phyloP scores from a whole-genome alignment of 1,140 invertebrate genomes.

The Agrypnia vestita region DNA sequence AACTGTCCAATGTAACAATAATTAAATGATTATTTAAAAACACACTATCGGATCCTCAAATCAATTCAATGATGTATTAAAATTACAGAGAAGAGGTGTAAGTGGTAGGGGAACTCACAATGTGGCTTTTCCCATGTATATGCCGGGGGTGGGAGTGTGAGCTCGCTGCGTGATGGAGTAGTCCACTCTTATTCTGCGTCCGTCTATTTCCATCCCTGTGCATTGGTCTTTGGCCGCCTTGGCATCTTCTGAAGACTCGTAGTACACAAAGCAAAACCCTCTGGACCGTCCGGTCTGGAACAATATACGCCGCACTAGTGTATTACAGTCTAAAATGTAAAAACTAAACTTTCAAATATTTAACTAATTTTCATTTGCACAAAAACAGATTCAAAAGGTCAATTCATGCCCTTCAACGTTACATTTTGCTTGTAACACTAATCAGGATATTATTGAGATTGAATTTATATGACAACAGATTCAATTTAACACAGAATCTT shows the following conservation, averaged over 20 bases:
- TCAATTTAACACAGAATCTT: too few species aligned
- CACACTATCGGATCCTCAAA: not conserved
- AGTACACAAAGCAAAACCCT: conserved; percentile 98
- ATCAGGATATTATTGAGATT: too few species aligned
- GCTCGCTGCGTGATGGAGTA: conserved; percentile 98
- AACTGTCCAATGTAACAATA: conserved; percentile 4
- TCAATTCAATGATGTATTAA: not conserved
- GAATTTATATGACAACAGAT: too few species aligned
- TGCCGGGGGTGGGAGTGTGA: conserved; percentile 97
- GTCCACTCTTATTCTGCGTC: conserved; percentile 93
- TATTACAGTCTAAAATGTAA: too few species aligned
- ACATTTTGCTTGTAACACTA: too few species aligned
- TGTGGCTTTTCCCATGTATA: conserved; percentile 97
- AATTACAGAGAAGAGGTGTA: too few species aligned
- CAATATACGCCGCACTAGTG: not conserved
- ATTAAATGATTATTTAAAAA: not conserved
- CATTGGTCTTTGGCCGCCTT: conserved; percentile 95
- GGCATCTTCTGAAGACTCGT: conserved; percentile 90
- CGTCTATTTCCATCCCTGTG: conserved; percentile 95
- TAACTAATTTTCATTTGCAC: too few species aligned
- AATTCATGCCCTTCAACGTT: too few species aligned
- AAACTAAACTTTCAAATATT: too few species aligned
- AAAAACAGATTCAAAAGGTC: too few species aligned
- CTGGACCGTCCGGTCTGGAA: conserved; percentile 89
- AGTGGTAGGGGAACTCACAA: conserved; percentile 67